phyloP scores from a whole-genome alignment of 2,888 invertebrate species.

The Napeogenes inachia region DNA sequence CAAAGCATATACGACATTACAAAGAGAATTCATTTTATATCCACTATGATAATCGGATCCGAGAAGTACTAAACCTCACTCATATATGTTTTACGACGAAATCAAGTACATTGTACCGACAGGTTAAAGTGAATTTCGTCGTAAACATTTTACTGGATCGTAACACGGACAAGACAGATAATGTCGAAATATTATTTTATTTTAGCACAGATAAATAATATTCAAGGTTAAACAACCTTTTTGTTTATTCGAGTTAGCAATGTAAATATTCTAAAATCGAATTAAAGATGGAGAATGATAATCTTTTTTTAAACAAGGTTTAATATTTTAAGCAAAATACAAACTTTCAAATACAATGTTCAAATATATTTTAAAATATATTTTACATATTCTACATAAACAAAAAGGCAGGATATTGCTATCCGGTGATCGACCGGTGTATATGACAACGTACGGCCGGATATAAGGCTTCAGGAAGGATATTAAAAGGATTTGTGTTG shows the following conservation, averaged over 20 bases:
- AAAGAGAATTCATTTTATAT: background rate
- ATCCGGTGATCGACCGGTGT: constrained; percentile 51
- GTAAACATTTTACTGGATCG: constrained; percentile 14
- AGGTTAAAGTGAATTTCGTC: constrained; percentile 13
- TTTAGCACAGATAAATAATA: no score
- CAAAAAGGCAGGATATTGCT: constrained; percentile 57
- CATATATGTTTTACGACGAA: constrained; percentile 3
- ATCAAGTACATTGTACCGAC: constrained; percentile 5
- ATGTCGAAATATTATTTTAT: no score
- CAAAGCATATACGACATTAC: background rate
- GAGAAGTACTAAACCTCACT: constrained; percentile 1
- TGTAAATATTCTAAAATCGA: no score
- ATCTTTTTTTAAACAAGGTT: no score
- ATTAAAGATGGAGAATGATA: no score
- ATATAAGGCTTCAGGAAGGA: constrained; percentile 33
- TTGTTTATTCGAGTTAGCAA: no score
- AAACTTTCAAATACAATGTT: background rate
- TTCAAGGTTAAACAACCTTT: no score
- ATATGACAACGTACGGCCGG: constrained; percentile 31
- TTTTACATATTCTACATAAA: constrained; percentile 26
- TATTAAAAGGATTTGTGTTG: constrained; percentile 44
- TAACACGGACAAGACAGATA: background rate
- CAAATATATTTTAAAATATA: background rate
- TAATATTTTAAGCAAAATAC: no score
- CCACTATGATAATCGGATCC: background rate